Conservation (phyloP, 2,797 vertebrate genomes). For the Anabacerthia variegaticeps region DNA sequence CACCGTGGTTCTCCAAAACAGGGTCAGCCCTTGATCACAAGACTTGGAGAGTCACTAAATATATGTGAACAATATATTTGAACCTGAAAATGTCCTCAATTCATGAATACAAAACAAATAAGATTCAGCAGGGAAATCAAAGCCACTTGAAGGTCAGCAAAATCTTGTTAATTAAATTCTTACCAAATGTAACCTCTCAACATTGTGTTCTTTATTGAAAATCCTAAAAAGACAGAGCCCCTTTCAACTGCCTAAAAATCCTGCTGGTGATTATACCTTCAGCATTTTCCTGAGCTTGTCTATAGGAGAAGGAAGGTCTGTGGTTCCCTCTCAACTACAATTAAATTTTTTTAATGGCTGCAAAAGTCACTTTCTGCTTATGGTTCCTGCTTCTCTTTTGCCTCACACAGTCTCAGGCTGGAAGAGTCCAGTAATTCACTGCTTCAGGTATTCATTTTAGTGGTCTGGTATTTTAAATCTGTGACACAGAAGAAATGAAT, state of each 20-base stretch:
- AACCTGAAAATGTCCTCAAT: not conserved
- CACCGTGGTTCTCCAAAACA: not conserved
- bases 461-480: not conserved
- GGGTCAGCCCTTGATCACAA: not conserved
- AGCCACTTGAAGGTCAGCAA: not conserved
- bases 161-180: not conserved
- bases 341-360: not conserved
- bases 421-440: not conserved
- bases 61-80: not conserved
- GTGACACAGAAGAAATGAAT: not conserved
- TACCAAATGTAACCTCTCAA: not conserved
- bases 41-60: not conserved
- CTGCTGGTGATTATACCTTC: not conserved
- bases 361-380: not conserved
- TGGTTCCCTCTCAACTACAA: not conserved
- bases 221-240: not conserved
- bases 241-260: not conserved
- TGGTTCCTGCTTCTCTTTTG: not conserved
- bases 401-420: not conserved
- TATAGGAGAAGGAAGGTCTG: not conserved
- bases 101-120: not conserved
- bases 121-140: not conserved
- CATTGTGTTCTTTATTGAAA: not conserved
- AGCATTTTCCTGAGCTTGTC: not conserved
- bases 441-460: not conserved